Conservation (phyloP, 2,113 vertebrate species). For the Phrynocephalus versicolor region DNA sequence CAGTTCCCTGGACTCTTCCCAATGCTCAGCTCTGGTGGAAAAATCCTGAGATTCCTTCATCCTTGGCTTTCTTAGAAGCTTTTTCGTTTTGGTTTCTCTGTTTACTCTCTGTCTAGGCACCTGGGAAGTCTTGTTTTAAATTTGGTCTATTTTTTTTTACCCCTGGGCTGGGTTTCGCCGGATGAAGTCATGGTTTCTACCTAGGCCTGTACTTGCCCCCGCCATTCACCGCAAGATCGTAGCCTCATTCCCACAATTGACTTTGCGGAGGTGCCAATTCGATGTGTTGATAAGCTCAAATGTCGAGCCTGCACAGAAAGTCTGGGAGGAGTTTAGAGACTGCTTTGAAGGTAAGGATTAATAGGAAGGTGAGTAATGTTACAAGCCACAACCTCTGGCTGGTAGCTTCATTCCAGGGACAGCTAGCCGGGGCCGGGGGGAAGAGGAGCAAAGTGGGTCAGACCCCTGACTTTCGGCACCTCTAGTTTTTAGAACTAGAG, state of each 20-base stretch:
- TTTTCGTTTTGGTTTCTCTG: background rate
- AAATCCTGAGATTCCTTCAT: background rate
- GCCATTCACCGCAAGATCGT: background rate
- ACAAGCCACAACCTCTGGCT: background rate
- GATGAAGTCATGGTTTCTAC: background rate
- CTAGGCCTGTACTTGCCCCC: background rate
- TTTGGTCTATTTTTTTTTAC: background rate
- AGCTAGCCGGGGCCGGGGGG: background rate
- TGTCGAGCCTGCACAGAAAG: background rate
- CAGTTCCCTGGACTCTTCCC: background rate
- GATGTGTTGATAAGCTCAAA: background rate
- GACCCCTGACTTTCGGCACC: background rate
- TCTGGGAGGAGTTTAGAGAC: background rate
- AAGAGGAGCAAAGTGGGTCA: no score
- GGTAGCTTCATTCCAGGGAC: background rate
- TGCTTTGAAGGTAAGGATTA: background rate
- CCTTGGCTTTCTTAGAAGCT: background rate
- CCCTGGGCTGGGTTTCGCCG: conserved; percentile 5
- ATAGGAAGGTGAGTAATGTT: background rate
- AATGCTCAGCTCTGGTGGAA: background rate
- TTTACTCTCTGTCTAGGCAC: background rate
- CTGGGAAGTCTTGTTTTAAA: background rate
- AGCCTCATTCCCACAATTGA: background rate
- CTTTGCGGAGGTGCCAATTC: background rate
- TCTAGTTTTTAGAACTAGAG: background rate